phyloP scores from a whole-genome alignment of 1,140 invertebrate genomes.

The Andricus grossulariae region DNA sequence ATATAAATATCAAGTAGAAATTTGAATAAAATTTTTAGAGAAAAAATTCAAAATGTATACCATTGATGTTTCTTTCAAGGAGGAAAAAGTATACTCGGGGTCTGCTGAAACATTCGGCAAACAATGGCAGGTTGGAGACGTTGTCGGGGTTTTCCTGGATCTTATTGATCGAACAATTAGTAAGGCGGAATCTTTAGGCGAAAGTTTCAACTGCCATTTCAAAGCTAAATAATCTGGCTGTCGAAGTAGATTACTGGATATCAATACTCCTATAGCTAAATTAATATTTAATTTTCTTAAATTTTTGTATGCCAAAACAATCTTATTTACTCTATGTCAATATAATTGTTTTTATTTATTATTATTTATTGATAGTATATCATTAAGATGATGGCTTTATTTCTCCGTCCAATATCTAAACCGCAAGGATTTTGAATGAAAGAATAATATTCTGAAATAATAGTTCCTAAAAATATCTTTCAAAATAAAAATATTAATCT shows the following conservation, averaged over 20 bases:
- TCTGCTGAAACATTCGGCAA: conserved; percentile 94
- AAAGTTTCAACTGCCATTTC: conserved; percentile 69
- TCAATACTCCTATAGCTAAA: neutral
- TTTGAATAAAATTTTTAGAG: neutral
- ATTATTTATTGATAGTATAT: too few species aligned
- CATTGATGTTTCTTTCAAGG: conserved; percentile 80
- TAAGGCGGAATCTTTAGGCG: conserved; percentile 80
- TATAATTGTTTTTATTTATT: too few species aligned
- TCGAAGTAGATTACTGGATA: conserved; percentile 45
- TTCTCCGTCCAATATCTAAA: too few species aligned
- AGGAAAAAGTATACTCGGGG: conserved; percentile 95
- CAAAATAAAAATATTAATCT: neutral
- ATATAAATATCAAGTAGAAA: neutral
- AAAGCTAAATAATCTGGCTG: conserved; percentile 52
- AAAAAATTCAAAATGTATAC: conserved; percentile 44
- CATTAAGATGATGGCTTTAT: too few species aligned
- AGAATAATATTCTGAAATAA: too few species aligned
- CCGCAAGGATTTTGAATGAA: too few species aligned
- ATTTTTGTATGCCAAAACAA: neutral
- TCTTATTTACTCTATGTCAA: neutral
- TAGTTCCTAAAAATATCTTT: too few species aligned
- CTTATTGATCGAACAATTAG: conserved; percentile 97
- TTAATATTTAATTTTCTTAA: neutral
- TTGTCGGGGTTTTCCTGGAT: conserved; percentile 97
- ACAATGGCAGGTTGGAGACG: conserved; percentile 95